These are phyloP conservation scores for Melierax canorus DNA, from an alignment of 2,113 vertebrate species.

Conservation along the genomic window DNA sequence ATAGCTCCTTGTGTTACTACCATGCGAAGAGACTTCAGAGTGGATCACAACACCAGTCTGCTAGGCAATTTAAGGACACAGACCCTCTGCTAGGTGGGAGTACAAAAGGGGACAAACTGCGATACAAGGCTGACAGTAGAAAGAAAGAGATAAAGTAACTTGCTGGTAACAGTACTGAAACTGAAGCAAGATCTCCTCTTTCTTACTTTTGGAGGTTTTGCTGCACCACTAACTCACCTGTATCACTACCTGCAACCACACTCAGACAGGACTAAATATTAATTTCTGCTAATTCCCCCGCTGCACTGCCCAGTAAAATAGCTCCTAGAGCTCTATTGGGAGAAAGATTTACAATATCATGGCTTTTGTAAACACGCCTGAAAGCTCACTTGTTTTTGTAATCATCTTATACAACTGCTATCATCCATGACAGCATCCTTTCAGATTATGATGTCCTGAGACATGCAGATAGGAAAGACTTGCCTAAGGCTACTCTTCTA, in stretches of 20 bases:
- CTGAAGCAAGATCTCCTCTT: not conserved
- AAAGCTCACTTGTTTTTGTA: conserved; percentile 17
- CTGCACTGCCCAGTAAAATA: not conserved
- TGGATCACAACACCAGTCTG: not conserved
- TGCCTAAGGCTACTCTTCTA: conserved; percentile 21
- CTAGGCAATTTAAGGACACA: not conserved
- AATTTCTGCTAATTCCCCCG: not conserved
- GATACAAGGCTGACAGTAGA: not conserved
- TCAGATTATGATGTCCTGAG: conserved; percentile 7
- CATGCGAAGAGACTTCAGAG: not conserved
- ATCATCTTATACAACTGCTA: not conserved
- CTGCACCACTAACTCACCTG: not conserved
- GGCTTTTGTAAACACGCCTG: not conserved
- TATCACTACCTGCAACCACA: not conserved
- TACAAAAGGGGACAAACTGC: not conserved
- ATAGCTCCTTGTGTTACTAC: not conserved
- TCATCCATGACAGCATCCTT: conserved; percentile 40
- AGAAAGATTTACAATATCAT: not conserved
- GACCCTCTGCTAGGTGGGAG: not conserved
- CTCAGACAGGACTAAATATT: not conserved
- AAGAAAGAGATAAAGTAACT: not conserved
- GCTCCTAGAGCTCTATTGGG: not conserved
- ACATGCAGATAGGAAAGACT: conserved; percentile 25
- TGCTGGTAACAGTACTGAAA: not conserved
- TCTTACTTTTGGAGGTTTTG: not conserved